A percentile compares a stretch with the other conserved stretches of the same genome.
Evolutionary conservation across 2,888 invertebrate genomes (phyloP).

Genomic region (Tribolium freemani): DNA sequence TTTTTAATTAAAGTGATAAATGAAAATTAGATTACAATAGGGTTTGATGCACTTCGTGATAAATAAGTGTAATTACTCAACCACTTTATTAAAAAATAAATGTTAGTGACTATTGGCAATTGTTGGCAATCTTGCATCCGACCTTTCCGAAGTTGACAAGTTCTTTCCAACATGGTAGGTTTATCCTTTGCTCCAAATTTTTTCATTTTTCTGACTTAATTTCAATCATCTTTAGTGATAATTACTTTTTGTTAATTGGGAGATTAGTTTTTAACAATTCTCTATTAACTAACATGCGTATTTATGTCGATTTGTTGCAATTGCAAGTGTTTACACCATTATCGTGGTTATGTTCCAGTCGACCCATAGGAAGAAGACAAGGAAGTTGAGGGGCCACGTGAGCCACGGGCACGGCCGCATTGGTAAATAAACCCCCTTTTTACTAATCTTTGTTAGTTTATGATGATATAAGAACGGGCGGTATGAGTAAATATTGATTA

Average conservation of each 20-base stretch:
- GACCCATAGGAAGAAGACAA: conserved; percentile 97
- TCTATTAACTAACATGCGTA: background rate
- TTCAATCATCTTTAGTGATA: background rate
- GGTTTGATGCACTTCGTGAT: too few relatives aligned
- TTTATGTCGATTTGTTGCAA: background rate
- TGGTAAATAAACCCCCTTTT: conserved; percentile 75
- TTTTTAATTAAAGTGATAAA: too few relatives aligned
- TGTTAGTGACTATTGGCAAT: background rate
- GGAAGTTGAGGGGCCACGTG: conserved; percentile 99
- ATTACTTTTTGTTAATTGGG: background rate
- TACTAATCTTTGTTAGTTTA: background rate
- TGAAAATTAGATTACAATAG: too few relatives aligned
- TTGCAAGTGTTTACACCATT: background rate
- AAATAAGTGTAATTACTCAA: too few relatives aligned
- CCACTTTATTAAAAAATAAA: background rate
- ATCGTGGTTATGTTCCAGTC: conserved; percentile 72
- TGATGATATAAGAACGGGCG: conserved; percentile 70
- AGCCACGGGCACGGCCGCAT: conserved; percentile 99
- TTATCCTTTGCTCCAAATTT: conserved; percentile 11
- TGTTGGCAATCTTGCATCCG: background rate
- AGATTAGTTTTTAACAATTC: background rate
- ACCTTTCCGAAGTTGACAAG: conserved; percentile 2
- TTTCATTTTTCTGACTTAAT: conserved; percentile 22
- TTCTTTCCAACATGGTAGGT: conserved; percentile 49
- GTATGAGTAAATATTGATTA: conserved; percentile 65